Evolutionary conservation across 2,797 vertebrate genomes (phyloP).

Genomic region (Hydrolagus colliei): DNA sequence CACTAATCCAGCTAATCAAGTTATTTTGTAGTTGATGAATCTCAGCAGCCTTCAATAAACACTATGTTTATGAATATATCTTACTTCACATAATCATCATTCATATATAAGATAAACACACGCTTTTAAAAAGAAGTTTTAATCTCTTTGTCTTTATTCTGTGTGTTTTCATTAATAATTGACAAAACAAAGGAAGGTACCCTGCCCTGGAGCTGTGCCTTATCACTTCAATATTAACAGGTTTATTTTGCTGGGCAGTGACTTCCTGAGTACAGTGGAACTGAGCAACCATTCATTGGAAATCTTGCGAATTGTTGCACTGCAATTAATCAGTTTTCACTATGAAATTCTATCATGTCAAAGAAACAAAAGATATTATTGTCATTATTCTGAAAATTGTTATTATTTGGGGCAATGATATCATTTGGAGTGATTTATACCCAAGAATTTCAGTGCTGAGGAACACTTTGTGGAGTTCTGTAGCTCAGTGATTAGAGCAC

Average conservation of each 20-base stretch:
- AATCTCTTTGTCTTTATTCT: background rate
- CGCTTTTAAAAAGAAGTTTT: background rate
- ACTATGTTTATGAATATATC: conserved; percentile 5
- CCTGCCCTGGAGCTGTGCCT: background rate
- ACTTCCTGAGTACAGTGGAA: background rate
- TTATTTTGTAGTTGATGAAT: conserved; percentile 8
- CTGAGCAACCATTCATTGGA: background rate
- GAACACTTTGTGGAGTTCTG: too few relatives aligned
- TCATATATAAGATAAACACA: background rate
- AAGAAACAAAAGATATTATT: background rate
- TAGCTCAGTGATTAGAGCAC: too few relatives aligned
- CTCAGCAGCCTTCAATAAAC: background rate
- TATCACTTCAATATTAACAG: conserved; percentile 1
- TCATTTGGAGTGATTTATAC: too few relatives aligned
- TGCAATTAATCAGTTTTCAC: background rate
- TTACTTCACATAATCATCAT: background rate
- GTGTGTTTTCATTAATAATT: background rate
- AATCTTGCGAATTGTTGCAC: background rate
- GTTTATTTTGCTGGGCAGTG: background rate
- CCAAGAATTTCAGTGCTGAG: too few relatives aligned
- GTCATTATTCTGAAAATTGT: too few relatives aligned
- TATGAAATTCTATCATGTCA: background rate
- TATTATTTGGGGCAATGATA: too few relatives aligned
- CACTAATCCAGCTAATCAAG: too few relatives aligned
- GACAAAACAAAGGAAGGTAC: background rate